phyloP scores from a whole-genome alignment of 2,888 invertebrate species.

The Calameuta filiformis region DNA sequence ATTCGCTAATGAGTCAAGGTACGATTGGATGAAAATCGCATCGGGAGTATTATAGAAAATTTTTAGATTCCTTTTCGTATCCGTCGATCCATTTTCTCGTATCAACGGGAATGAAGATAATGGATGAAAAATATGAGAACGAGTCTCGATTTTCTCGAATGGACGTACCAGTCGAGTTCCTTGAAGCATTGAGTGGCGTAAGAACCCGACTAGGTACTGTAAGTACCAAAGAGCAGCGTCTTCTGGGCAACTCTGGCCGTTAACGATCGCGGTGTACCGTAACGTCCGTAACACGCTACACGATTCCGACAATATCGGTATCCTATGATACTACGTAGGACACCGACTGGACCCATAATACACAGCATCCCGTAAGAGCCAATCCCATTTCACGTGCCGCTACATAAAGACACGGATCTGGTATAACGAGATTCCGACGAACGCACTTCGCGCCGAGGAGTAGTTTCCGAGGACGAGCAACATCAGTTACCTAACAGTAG shows the following conservation, averaged over 20 bases:
- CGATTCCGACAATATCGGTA: conserved; percentile 39
- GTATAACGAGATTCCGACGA: not conserved
- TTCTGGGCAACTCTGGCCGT: conserved; percentile 39
- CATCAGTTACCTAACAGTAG: not conserved
- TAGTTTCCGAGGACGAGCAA: not conserved
- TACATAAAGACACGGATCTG: not conserved
- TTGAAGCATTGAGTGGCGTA: conserved; percentile 35
- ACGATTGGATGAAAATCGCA: not conserved
- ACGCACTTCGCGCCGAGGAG: not conserved
- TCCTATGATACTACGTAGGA: not conserved
- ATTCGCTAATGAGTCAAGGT: not conserved
- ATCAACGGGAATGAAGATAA: not conserved
- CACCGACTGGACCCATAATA: not conserved
- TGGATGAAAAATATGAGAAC: not conserved
- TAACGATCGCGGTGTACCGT: conserved; percentile 51
- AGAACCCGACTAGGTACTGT: conserved; percentile 28
- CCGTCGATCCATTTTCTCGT: not conserved
- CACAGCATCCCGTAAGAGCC: not conserved
- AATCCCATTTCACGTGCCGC: not conserved
- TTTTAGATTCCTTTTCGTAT: not conserved
- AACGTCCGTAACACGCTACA: conserved; percentile 36
- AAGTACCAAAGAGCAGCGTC: conserved; percentile 38
- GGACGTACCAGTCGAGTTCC: conserved; percentile 36
- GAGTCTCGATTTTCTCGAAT: conserved; percentile 31
- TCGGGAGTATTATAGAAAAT: not conserved